Evolutionary conservation across 1,140 invertebrate species (phyloP).

Genomic region (Trichoplusia ni): DNA sequence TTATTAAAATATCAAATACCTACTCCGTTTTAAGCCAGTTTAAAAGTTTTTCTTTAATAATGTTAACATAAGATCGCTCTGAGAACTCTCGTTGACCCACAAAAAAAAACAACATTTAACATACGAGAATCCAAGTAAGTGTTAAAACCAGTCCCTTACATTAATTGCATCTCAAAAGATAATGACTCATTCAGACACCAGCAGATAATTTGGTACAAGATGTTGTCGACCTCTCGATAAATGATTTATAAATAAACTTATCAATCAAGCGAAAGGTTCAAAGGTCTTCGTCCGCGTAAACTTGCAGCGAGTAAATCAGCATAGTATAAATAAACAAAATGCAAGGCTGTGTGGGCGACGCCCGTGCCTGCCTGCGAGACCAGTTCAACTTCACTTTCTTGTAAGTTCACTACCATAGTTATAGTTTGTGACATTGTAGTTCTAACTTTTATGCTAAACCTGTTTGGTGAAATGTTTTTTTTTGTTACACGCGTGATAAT

Average conservation of each 20-base stretch:
- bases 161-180: too few species aligned
- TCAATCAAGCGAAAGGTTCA: slow-evolving; percentile 36
- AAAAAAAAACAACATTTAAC: too few species aligned
- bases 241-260: slow-evolving; percentile 28
- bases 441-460: neutral
- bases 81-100: too few species aligned
- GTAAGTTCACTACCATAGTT: slow-evolving; percentile 3
- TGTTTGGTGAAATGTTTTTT: neutral
- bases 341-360: slow-evolving; percentile 15
- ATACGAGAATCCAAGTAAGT: too few species aligned
- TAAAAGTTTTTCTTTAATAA: too few species aligned
- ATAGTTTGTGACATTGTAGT: slow-evolving; percentile 4
- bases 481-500: too few species aligned
- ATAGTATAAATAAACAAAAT: slow-evolving; percentile 31
- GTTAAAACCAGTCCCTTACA: too few species aligned
- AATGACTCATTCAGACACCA: neutral
- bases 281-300: slow-evolving; percentile 46
- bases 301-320: slow-evolving; percentile 20
- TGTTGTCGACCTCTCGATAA: slow-evolving; percentile 16
- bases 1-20: too few species aligned
- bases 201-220: neutral
- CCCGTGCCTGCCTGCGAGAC: neutral
- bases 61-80: too few species aligned
- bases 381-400: slow-evolving; percentile 26
- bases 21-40: too few species aligned